Conservation (phyloP, 2,888 invertebrate species). For the Tachina lurida region DNA sequence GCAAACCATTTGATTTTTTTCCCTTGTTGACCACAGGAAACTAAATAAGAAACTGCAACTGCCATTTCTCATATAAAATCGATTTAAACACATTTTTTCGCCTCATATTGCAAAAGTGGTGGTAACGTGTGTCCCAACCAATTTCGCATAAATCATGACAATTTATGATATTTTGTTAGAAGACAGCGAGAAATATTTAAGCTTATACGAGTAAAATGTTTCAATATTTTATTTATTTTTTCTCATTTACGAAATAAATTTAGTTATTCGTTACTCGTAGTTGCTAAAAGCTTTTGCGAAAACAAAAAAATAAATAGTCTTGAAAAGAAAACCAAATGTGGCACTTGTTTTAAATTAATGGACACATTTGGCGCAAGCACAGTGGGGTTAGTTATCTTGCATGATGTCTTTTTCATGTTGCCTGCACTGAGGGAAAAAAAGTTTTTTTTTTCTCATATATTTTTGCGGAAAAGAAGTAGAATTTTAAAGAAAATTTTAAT, state of each 20-base stretch:
- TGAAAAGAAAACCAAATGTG: slow-evolving; percentile 36
- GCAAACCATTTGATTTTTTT: slow-evolving; percentile 22
- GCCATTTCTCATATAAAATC: slow-evolving; percentile 29
- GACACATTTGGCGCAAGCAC: slow-evolving; percentile 69
- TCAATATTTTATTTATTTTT: slow-evolving; percentile 19
- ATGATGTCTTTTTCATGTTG: not conserved
- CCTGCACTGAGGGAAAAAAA: slow-evolving; percentile 24
- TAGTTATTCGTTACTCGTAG: slow-evolving; percentile 44
- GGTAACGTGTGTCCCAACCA: slow-evolving; percentile 67
- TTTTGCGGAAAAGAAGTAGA: no score
- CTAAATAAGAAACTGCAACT: slow-evolving; percentile 19
- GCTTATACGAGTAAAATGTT: slow-evolving; percentile 42
- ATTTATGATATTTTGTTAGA: slow-evolving; percentile 68
- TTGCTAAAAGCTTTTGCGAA: slow-evolving; percentile 17
- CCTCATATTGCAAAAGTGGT: slow-evolving; percentile 42
- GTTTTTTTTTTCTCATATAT: not conserved
- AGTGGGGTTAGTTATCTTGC: slow-evolving; percentile 36
- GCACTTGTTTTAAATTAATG: slow-evolving; percentile 71
- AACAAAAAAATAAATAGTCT: not conserved
- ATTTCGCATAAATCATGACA: slow-evolving; percentile 70
- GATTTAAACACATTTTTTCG: no score
- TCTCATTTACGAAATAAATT: slow-evolving; percentile 50
- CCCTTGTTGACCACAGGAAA: slow-evolving; percentile 27
- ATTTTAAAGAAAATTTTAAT: no score
- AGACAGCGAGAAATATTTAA: slow-evolving; percentile 46